Conservation (phyloP, 1,140 invertebrate genomes). For the Macrobrachium nipponense region DNA sequence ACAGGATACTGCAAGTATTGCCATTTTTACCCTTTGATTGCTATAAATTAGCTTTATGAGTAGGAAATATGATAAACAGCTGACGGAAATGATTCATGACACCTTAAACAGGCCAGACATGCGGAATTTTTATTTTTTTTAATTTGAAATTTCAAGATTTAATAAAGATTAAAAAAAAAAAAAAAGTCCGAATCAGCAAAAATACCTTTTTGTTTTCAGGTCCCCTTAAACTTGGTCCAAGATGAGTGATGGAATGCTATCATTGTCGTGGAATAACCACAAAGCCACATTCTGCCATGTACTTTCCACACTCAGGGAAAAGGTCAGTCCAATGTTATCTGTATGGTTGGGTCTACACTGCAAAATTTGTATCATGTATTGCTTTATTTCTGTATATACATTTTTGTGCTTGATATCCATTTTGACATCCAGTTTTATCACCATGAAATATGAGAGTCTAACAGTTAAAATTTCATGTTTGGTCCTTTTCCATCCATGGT, state of each 20-base stretch:
- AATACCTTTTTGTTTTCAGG: no score
- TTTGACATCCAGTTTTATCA: not conserved
- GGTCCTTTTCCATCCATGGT: not conserved
- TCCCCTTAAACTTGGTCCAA: slow-evolving; percentile 1
- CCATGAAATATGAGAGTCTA: no score
- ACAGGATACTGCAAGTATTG: no score
- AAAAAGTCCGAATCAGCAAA: no score
- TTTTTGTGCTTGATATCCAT: not conserved
- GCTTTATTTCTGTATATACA: not conserved
- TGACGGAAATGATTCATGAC: no score
- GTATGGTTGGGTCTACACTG: not conserved
- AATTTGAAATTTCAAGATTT: no score
- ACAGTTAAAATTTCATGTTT: not conserved
- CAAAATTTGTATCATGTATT: not conserved
- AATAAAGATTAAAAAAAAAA: no score
- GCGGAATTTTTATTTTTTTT: no score
- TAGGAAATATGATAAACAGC: no score
- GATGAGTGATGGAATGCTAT: slow-evolving; percentile 54
- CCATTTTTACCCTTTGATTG: no score
- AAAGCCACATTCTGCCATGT: slow-evolving; percentile 56
- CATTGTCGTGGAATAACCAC: slow-evolving; percentile 57
- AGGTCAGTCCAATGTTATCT: slow-evolving; percentile 3
- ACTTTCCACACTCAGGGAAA: slow-evolving; percentile 53
- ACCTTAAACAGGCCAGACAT: no score
- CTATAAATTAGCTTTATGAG: no score